Evolutionary conservation across 2,888 invertebrate species (phyloP), one percentile per base, ranked within the genome.

Genomic region (Drosophila histrio): DNA sequence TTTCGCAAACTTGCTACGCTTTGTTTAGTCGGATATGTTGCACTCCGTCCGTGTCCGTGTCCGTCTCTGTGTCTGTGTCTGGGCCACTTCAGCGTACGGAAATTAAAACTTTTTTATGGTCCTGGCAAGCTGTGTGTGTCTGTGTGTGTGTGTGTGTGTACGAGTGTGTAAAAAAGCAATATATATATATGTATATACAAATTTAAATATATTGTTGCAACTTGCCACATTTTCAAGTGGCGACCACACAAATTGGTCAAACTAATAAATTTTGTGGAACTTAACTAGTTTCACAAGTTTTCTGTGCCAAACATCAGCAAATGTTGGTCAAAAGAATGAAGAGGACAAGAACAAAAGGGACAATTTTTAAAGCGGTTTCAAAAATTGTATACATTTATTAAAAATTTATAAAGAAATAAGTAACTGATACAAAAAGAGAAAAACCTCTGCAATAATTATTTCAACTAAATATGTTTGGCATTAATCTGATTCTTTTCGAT

Each of bases 91-190:
- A 76, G 57, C 52, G 57, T 63, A 46, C 64, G 87, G 84, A 87
- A 83, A 87, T 80, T 79, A 69, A 60, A 79, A 79, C 66, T 79
- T 85, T 81, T 79, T 81, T 82, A 82, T 85, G 86, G 69, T 52
- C 62, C 59, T 81, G 61, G 57, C 74, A 72, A 57, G 77, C 43
- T 54, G 41, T 44, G 36, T 36, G n/a, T 19, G 11, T 34, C 0
- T 34, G 24, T 56, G 32, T 56, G 21, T 50, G 50, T 38, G 8
- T 34, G 5, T 56, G 32, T 56, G 21, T 50, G 50, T 38, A 6
- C 24, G 5, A 34, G 32, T 22, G 21, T 46, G 46, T 47, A 44
- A 19, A 49, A 54, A 38, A 41, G 17, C 26, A 17, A 15, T 39
- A 47, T 34, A 49, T 30, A 38, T 21, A 24, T 46, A 43, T 41